Percentiles rank a stretch among this genome's conserved stretches.
phyloP scores from a whole-genome alignment of 2,888 invertebrate genomes.

The Parnassius smintheus region DNA sequence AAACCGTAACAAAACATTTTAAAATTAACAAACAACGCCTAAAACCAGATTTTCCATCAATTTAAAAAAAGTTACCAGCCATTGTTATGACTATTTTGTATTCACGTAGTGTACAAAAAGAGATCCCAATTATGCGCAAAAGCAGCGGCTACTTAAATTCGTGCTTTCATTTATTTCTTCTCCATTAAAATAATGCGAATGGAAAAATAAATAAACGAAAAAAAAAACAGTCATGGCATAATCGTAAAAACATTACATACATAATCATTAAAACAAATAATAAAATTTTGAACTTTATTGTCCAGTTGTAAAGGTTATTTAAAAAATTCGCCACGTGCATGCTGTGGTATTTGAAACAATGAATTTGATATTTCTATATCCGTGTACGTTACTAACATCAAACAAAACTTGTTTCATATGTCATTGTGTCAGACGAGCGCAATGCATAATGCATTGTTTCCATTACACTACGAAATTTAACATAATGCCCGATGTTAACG shows the following conservation, averaged over 20 bases:
- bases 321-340: not conserved
- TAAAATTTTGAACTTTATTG: conserved; percentile 11
- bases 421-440: conserved; percentile 70
- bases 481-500: conserved; percentile 77
- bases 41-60: conserved; percentile 51
- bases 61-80: conserved; percentile 19
- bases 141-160: conserved; percentile 66
- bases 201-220: conserved; percentile 55
- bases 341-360: conserved; percentile 8
- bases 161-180: conserved; percentile 48
- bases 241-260: conserved; percentile 53
- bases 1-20: not conserved
- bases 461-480: conserved; percentile 79
- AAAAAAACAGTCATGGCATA: conserved; percentile 53
- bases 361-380: conserved; percentile 61
- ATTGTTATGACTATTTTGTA: conserved; percentile 65
- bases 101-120: conserved; percentile 70
- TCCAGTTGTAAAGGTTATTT: conserved; percentile 5
- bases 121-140: conserved; percentile 73
- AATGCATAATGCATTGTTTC: conserved; percentile 78
- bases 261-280: conserved; percentile 12
- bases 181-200: conserved; percentile 56
- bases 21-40: conserved; percentile 31
- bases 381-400: conserved; percentile 63
- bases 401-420: conserved; percentile 70